Conservation (phyloP, 2,113 vertebrate genomes). For the Pomatorhinus ruficollis region DNA sequence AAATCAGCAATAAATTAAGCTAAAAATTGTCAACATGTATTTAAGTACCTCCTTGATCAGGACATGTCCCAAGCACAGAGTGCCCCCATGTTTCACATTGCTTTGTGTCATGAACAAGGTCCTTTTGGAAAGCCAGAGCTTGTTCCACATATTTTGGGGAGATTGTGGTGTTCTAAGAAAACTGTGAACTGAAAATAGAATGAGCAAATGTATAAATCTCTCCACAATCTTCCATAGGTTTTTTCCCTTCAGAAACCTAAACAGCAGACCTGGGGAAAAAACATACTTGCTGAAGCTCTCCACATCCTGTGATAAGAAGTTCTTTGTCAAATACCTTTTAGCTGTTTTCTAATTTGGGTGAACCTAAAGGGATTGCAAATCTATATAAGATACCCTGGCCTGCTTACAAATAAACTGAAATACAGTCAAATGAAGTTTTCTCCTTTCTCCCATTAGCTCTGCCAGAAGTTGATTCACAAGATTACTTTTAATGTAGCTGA, state of each 20-base stretch:
- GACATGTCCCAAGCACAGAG: not conserved
- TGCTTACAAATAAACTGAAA: not conserved
- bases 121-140: not conserved
- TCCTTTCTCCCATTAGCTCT: not conserved
- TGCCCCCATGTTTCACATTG: fast-evolving
- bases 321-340: not conserved
- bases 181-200: not conserved
- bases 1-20: not conserved
- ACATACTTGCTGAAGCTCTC: not conserved
- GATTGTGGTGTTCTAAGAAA: not conserved
- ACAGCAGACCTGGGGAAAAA: not conserved
- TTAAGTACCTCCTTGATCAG: not conserved
- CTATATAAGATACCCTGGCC: fast-evolving
- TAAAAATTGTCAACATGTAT: not conserved
- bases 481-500: not conserved
- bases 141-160: fast-evolving
- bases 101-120: not conserved
- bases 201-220: not conserved
- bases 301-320: not conserved
- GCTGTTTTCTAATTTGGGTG: not conserved
- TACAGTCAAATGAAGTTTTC: not conserved
- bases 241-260: not conserved
- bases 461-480: not conserved
- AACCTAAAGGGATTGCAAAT: not conserved
- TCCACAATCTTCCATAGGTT: fast-evolving